Evolutionary conservation across 2,888 invertebrate species (phyloP), one percentile per base, ranked within the genome.

Genomic region (Cephus sareptanus): DNA sequence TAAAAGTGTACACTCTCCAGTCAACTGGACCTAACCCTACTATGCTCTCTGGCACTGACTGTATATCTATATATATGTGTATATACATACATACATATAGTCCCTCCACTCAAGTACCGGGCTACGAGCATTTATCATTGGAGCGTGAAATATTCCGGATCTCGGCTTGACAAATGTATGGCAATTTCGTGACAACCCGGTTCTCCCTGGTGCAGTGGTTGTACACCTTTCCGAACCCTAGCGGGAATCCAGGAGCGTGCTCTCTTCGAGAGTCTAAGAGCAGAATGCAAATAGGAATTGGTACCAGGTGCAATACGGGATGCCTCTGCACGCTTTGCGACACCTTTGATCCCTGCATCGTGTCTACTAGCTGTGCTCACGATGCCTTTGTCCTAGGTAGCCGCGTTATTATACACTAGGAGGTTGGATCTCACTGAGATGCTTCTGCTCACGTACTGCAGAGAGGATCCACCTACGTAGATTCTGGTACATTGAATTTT

Each of bases 321-420:
- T 73, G 77, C 70, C 76, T 69, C 68, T 77, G 76, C 76, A 73
- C 71, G 69, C 68, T 75, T 37, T 56, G 76, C 34, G 78, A 79
- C 77, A 81, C 79, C 79, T 81, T 81, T 79, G 81, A 81, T 79
- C 80, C 56, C 77, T 74, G 71, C 31, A 71, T 34, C 71, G 71
- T 34, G 31, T 56, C 56, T 56, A 56, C 56, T 56, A 56, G 56
- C 56, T 56, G 56, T 56, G 56, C 23, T 23, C 56, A 56, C 56
- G 56, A 56, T 56, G 56, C 23, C 56, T 56, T 56, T 56, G 56
- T 56, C 56, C 56, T 56, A 56, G 56, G 56, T 56, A 56, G 56
- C 56, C 56, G 56, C 56, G 56, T 56, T 56, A 56, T 56, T 56
- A 56, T 56, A 56, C 23, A 0, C 56, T 56, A 23, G 56, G 23